Evolutionary conservation across 2,888 invertebrate genomes (phyloP), one percentile per base, ranked within the genome.

Genomic region (Electrophaes corylata): DNA sequence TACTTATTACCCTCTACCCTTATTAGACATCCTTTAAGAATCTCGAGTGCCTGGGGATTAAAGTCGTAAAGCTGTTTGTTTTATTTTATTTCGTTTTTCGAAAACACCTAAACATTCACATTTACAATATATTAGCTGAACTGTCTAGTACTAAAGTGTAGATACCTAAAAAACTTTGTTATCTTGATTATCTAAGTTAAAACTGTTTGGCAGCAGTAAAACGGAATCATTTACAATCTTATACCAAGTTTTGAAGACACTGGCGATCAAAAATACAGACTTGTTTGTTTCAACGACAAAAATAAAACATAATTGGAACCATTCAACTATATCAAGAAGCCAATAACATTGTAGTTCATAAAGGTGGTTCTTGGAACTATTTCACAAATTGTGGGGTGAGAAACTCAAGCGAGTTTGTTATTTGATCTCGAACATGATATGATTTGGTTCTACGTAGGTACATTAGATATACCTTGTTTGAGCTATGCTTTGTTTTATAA

Each of bases 261-360:
- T 19, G 40, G 37, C 5, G 5, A 20, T 11, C 18, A 6, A 41
- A 20, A 41, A 41, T 6, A 18, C n/a, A 12, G 14, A 23, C 20
- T 43, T 23, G n/a, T 44, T 44, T 16, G 3, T 44, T 44, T 26
- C 44, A 16, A 44, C 11, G 29, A 44, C 8, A 4, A 18, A 29
- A 44, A 44, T 44, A 44, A 44, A 44, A 26, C 12, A 29, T 29
- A 29, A 44, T 44, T 44, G 44, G 29, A 29, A 31, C 44, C 16
- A 18, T 18, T 29, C 44, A 29, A 44, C 44, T 10, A 29, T 43
- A 43, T 43, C 6, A 26, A 43, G 20, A 43, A 43, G 3, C 23
- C 43, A 43, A 43, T 40, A 43, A 23, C 5, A 26, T 8, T 14
- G 12, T 10, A 10, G 29, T 11, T 31, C 16, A 29, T 18, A 26